Conservation (phyloP, 1,140 invertebrate genomes). For the Philopotamus ludificatus region DNA sequence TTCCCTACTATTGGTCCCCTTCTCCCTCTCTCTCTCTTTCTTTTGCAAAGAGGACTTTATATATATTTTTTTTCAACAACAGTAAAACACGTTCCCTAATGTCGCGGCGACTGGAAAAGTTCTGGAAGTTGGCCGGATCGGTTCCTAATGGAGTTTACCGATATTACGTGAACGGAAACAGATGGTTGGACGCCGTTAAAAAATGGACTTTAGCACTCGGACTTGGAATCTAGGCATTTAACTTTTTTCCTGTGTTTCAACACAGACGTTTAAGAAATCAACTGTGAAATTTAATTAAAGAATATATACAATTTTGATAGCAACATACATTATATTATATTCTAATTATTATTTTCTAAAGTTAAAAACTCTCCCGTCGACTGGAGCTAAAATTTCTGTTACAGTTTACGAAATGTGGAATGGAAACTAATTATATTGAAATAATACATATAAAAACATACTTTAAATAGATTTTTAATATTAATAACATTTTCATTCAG, state of each 20-base stretch:
- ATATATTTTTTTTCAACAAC: conserved; percentile 8
- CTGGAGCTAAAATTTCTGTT: too few species aligned
- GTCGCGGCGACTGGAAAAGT: conserved; percentile 18
- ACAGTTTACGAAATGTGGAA: too few species aligned
- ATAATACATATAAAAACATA: too few species aligned
- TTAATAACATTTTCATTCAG: too few species aligned
- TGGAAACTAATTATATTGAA: too few species aligned
- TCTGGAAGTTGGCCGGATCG: conserved; percentile 13
- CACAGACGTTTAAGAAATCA: too few species aligned
- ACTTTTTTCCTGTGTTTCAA: background rate
- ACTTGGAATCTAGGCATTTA: background rate
- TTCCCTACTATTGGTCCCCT: background rate
- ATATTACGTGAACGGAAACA: conserved; percentile 32
- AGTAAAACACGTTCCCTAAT: conserved; percentile 25
- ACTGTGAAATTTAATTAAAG: too few species aligned
- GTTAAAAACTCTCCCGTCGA: too few species aligned
- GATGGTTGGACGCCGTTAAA: conserved; percentile 13
- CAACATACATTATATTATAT: too few species aligned
- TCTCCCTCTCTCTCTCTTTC: background rate
- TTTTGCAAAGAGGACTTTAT: background rate
- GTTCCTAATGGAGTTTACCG: conserved; percentile 32
- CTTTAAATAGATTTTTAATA: too few species aligned
- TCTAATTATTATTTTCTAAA: too few species aligned
- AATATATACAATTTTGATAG: too few species aligned
- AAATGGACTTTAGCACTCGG: conserved; percentile 15